phyloP scores from a whole-genome alignment of 2,888 invertebrate species.

The Theretra japonica region DNA sequence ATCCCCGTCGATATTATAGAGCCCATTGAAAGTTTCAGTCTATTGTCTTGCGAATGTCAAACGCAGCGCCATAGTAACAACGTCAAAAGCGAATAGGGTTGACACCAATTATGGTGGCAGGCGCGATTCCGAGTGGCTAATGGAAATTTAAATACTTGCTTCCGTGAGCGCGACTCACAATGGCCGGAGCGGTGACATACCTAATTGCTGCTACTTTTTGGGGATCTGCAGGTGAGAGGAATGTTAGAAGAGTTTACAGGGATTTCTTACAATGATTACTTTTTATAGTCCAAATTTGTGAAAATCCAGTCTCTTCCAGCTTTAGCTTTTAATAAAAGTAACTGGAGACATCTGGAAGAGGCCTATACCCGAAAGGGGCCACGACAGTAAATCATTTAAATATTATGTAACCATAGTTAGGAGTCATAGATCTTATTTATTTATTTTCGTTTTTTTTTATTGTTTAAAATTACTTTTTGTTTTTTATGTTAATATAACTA shows the following conservation, averaged over 20 bases:
- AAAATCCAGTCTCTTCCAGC: no score
- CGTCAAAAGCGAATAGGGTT: constrained; percentile 46
- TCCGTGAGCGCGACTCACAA: constrained; percentile 66
- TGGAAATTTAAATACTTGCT: constrained; percentile 82
- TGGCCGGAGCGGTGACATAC: constrained; percentile 60
- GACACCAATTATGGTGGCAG: constrained; percentile 54
- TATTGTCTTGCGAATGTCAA: constrained; percentile 38
- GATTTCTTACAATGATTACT: neutral
- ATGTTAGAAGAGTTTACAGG: neutral
- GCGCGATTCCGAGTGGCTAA: constrained; percentile 69
- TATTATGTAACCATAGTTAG: no score
- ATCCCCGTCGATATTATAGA: constrained; percentile 27
- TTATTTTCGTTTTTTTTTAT: no score
- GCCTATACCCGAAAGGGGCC: no score
- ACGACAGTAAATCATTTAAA: no score
- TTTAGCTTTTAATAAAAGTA: no score
- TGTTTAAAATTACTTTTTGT: no score
- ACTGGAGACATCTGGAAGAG: no score
- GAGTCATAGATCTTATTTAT: no score
- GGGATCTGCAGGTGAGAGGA: constrained; percentile 20
- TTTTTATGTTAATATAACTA: no score
- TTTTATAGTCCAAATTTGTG: no score
- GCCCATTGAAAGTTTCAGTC: constrained; percentile 32
- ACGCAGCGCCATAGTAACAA: constrained; percentile 38
- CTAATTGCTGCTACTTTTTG: constrained; percentile 66